Conservation (phyloP, 2,888 invertebrate genomes). For the Scaptodrosophila latifasciaeformis region DNA sequence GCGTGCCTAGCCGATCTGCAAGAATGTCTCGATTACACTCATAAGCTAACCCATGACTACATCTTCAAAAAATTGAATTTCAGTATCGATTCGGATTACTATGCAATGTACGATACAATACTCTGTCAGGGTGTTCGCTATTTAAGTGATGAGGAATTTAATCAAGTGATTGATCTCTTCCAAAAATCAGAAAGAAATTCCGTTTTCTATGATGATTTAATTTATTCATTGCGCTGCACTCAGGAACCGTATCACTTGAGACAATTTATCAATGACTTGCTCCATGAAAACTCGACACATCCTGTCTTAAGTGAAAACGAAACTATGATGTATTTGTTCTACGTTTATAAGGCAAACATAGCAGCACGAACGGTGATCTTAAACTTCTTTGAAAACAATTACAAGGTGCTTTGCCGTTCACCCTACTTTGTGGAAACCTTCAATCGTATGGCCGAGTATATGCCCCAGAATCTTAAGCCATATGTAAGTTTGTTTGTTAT, state of each 20-base stretch:
- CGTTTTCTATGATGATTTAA: constrained; percentile 58
- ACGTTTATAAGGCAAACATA: constrained; percentile 58
- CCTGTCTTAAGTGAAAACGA: constrained; percentile 52
- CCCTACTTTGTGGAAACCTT: constrained; percentile 54
- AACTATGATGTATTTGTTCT: constrained; percentile 59
- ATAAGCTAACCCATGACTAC: constrained; percentile 48
- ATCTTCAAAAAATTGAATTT: constrained; percentile 48
- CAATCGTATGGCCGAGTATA: constrained; percentile 61
- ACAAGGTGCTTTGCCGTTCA: constrained; percentile 49
- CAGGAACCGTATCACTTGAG: constrained; percentile 54
- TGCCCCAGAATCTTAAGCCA: constrained; percentile 38
- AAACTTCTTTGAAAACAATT: constrained; percentile 63
- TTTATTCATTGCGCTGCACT: constrained; percentile 66
- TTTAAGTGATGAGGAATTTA: constrained; percentile 57
- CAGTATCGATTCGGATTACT: constrained; percentile 40
- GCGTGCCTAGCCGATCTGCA: constrained; percentile 61
- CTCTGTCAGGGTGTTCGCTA: constrained; percentile 65
- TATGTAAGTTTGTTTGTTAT: constrained; percentile 33
- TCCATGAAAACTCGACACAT: constrained; percentile 63
- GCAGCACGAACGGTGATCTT: constrained; percentile 57
- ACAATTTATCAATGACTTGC: constrained; percentile 55
- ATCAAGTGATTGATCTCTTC: constrained; percentile 46
- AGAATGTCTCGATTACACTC: constrained; percentile 64
- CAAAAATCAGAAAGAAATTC: constrained; percentile 36
- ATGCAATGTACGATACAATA: constrained; percentile 46